A percentile compares a stretch with the other conserved stretches of the same genome.
phyloP scores from a whole-genome alignment of 2,113 vertebrate species.

The Trogon surrucura region DNA sequence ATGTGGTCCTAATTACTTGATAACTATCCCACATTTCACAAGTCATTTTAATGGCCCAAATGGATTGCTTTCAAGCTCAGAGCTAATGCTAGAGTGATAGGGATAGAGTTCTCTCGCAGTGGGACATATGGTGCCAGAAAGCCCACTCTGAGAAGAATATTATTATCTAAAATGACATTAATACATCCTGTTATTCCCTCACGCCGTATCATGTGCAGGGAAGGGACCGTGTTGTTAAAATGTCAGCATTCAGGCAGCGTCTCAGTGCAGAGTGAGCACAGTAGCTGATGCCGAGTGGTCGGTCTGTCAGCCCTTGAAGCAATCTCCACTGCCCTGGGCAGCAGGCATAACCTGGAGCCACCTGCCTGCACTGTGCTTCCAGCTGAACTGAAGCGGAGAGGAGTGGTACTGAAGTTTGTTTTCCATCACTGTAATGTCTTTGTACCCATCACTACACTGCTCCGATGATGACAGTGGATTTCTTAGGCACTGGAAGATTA shows the following conservation, averaged over 20 bases:
- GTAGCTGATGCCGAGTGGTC: neutral
- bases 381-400: neutral
- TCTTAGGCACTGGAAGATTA: neutral
- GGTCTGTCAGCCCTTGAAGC: neutral
- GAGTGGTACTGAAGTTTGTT: neutral
- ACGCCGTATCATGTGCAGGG: neutral
- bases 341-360: neutral
- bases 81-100: neutral
- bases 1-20: slow-evolving; percentile 63
- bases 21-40: slow-evolving; percentile 56
- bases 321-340: rapidly evolving
- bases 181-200: slow-evolving; percentile 47
- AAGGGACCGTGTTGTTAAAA: neutral
- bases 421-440: neutral
- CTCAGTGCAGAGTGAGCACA: neutral
- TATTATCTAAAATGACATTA: slow-evolving; percentile 58
- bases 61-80: slow-evolving; percentile 39
- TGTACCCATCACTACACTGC: neutral
- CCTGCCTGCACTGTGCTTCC: neutral
- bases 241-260: slow-evolving; percentile 23
- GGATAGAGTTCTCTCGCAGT: neutral
- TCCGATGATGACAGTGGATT: neutral
- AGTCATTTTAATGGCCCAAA: slow-evolving; percentile 47
- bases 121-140: slow-evolving; percentile 40
- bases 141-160: slow-evolving; percentile 17